Evolutionary conservation across 1,140 invertebrate genomes (phyloP), one percentile per base, ranked within the genome.

Genomic region (Ganaspis sp.): DNA sequence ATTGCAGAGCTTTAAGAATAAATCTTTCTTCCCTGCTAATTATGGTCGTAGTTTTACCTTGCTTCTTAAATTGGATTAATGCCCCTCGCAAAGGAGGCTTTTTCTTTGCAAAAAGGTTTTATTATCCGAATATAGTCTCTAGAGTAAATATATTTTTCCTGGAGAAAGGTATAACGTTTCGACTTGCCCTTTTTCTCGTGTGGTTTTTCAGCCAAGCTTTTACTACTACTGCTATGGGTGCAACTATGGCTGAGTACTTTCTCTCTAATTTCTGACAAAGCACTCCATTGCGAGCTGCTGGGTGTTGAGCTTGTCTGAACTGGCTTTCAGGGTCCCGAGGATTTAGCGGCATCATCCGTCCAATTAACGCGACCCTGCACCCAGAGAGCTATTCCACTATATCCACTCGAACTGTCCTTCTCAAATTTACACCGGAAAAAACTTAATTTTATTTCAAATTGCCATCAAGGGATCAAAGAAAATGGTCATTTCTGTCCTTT

Each of bases 261-360:
- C 72, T 74, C 78, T 74, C 72, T 83, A 83, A 83, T 83, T 83
- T 83, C 79, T 45, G 79, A 79, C 76, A 79, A 83, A 83, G 74
- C 76, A 73, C 40, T 69, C 34, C 69, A 70, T 40, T 12, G 70
- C 38, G 34, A 23, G 69, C 45, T 23, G 23, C 21, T 64, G 54
- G 54, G 54, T 64, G 54, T 37, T 74, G 37, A 72, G 29, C 75
- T 72, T 77, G 42, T 21, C 17, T 19, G 23, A 54, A 21, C 70
- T 26, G 26, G 58, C 72, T 78, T 78, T 74, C 70, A 21, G 74
- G 76, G 42, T 78, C 64, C 81, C 71, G 69, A 21, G 79, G 82
- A 79, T 83, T 83, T 83, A 81, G 74, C 78, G 74, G 81, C 72
- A 82, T 83, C 81, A 81, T 83, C 81, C 79, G 82, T 83, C 73